phyloP scores from a whole-genome alignment of 2,888 invertebrate species.

The Phragmatobia fuliginosa region DNA sequence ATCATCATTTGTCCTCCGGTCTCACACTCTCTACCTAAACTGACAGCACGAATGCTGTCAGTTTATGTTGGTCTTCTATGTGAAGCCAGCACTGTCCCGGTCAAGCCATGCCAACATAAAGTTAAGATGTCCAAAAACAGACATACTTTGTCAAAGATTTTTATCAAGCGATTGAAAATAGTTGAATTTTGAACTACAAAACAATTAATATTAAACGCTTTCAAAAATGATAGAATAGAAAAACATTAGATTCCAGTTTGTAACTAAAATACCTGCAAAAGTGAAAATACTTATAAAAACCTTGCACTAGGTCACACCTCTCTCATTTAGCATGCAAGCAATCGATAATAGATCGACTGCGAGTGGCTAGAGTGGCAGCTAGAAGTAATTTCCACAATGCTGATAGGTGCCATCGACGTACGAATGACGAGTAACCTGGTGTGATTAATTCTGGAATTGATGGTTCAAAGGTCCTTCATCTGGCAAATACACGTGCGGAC shows the following conservation, averaged over 20 bases:
- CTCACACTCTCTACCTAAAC: too few relatives aligned
- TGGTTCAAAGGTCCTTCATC: slow-evolving; percentile 29
- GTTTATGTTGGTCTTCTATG: too few relatives aligned
- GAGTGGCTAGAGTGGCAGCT: not conserved
- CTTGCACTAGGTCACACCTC: not conserved
- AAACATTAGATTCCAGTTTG: not conserved
- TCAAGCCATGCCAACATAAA: too few relatives aligned
- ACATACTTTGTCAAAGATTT: too few relatives aligned
- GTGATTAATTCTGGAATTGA: slow-evolving; percentile 39
- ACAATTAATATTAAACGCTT: not conserved
- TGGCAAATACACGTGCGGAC: slow-evolving; percentile 21
- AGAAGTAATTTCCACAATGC: slow-evolving; percentile 1
- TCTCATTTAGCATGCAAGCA: not conserved
- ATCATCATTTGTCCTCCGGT: too few relatives aligned
- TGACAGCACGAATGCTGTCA: too few relatives aligned
- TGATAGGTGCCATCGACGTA: not conserved
- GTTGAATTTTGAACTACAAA: not conserved
- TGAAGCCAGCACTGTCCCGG: too few relatives aligned
- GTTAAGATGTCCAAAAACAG: too few relatives aligned
- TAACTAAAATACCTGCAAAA: not conserved
- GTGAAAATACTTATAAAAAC: not conserved
- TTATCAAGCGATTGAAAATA: not conserved
- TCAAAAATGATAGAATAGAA: not conserved
- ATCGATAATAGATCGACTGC: not conserved
- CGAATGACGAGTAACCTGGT: slow-evolving; percentile 8